Conservation (phyloP, 2,797 vertebrate species). For the Aphelocoma californica region DNA sequence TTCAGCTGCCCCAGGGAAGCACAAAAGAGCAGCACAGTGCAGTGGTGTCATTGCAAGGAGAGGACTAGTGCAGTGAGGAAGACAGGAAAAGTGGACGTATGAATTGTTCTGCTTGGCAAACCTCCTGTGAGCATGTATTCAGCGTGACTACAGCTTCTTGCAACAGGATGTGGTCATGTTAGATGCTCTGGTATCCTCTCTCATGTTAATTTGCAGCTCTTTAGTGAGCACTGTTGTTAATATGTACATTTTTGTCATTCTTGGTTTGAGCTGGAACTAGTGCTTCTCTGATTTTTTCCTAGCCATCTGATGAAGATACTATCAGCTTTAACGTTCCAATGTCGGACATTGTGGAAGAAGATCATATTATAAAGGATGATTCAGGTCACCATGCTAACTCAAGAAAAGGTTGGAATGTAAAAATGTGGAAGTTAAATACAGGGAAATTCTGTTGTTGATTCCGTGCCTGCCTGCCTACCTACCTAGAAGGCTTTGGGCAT, state of each 20-base stretch:
- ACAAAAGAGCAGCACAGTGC: background rate
- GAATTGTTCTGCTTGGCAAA: background rate
- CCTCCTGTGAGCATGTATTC: background rate
- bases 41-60: background rate
- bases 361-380: slow-evolving; percentile 85
- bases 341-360: slow-evolving; percentile 91
- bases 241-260: background rate
- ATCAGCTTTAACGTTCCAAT: slow-evolving; percentile 88
- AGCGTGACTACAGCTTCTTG: background rate
- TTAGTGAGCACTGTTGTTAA: background rate
- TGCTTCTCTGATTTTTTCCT: background rate
- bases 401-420: slow-evolving; percentile 79
- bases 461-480: background rate
- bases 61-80: background rate
- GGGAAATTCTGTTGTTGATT: background rate
- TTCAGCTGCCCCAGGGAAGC: background rate
- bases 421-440: background rate
- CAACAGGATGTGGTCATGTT: background rate
- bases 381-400: slow-evolving; percentile 80
- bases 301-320: slow-evolving; percentile 95
- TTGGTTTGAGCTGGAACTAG: background rate
- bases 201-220: background rate
- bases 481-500: background rate
- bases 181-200: background rate
- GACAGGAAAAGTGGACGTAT: background rate